Percentiles rank a stretch among this genome's conserved stretches.
phyloP scores from a whole-genome alignment of 2,888 invertebrate species.

The Caenorhabditis afra region DNA sequence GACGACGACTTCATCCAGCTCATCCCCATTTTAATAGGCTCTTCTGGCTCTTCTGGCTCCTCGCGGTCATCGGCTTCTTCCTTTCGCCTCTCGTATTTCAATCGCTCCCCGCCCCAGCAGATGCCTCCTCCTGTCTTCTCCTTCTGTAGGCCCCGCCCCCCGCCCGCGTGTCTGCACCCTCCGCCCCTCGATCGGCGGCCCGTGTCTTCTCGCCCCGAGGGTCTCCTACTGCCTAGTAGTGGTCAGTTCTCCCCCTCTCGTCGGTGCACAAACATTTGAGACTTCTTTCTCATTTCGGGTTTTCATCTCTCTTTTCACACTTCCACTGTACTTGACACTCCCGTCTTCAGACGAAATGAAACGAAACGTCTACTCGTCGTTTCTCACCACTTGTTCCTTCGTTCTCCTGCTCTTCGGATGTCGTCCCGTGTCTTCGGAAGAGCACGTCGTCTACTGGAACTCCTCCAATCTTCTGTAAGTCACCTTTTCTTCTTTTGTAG shows the following conservation, averaged over 20 bases:
- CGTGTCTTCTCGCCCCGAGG: constrained; percentile 49
- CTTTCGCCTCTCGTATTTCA: constrained; percentile 52
- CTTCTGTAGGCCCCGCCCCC: constrained; percentile 53
- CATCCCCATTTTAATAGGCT: constrained; percentile 59
- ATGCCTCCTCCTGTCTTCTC: constrained; percentile 29
- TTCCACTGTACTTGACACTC: not conserved
- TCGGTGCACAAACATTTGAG: constrained; percentile 52
- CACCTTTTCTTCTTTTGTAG: not conserved
- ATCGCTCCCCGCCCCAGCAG: constrained; percentile 48
- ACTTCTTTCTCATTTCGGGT: constrained; percentile 42
- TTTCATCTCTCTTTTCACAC: constrained; percentile 21
- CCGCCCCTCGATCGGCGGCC: constrained; percentile 36
- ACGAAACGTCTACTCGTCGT: constrained; percentile 10
- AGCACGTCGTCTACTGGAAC: constrained; percentile 46
- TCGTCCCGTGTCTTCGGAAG: constrained; percentile 17
- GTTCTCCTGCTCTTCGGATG: constrained; percentile 17
- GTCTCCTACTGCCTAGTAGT: constrained; percentile 55
- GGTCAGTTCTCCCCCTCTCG: constrained; percentile 46
- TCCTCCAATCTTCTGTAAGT: constrained; percentile 36
- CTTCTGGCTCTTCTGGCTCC: constrained; percentile 25
- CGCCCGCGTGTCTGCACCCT: constrained; percentile 36
- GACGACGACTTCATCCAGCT: constrained; percentile 41
- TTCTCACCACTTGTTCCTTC: constrained; percentile 5
- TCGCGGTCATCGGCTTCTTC: constrained; percentile 45
- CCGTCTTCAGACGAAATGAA: constrained; percentile 35